phyloP scores from a whole-genome alignment of 2,797 vertebrate species.

The Malacoraja senta region DNA sequence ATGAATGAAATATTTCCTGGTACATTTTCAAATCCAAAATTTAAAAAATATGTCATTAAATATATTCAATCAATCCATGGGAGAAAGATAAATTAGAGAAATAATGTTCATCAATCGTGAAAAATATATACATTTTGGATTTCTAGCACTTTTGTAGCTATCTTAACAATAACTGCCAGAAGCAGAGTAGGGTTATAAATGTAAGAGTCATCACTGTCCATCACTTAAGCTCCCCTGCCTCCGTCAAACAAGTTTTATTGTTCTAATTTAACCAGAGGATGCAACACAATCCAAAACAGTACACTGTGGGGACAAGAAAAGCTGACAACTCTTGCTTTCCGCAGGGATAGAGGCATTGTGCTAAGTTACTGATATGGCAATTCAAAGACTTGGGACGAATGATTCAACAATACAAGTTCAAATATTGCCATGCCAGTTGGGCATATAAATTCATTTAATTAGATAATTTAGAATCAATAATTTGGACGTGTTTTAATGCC shows the following conservation, averaged over 20 bases:
- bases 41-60: too few species aligned
- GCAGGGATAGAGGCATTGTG: not conserved
- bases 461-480: too few species aligned
- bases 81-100: not conserved
- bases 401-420: too few species aligned
- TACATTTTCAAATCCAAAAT: not conserved
- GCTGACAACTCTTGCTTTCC: not conserved
- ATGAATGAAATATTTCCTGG: constrained; percentile 36
- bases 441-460: too few species aligned
- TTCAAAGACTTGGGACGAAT: too few species aligned
- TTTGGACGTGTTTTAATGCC: too few species aligned
- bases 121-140: not conserved
- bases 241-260: not conserved
- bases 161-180: not conserved
- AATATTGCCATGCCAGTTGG: too few species aligned
- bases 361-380: too few species aligned
- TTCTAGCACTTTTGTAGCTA: not conserved
- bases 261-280: not conserved
- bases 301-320: not conserved
- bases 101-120: not conserved
- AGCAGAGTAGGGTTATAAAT: not conserved
- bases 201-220: not conserved
- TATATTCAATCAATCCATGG: not conserved
- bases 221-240: not conserved
- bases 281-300: not conserved